These are phyloP conservation scores for Galeopterus variegatus DNA, from an alignment of 2,113 vertebrate genomes.

Conservation along the genomic window DNA sequence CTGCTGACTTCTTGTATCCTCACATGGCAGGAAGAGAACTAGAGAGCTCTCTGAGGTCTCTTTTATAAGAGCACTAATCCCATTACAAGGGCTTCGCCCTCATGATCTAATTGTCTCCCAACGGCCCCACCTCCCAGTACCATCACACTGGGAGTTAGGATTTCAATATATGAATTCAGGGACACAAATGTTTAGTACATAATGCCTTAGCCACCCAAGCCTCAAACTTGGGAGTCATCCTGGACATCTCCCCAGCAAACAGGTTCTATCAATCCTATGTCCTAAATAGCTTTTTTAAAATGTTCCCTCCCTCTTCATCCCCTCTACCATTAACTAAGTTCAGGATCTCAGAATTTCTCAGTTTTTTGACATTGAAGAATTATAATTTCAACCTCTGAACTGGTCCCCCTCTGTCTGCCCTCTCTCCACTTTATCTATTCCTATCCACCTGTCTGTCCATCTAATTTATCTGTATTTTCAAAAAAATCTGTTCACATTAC, in stretches of 20 bases:
- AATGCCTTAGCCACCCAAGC: neutral
- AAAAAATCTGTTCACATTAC: neutral
- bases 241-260: neutral
- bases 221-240: neutral
- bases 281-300: neutral
- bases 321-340: neutral
- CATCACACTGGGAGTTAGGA: neutral
- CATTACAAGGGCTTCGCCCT: neutral
- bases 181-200: neutral
- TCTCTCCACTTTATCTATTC: neutral
- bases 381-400: neutral
- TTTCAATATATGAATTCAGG: neutral
- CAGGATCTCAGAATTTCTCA: conserved; percentile 13
- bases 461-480: neutral
- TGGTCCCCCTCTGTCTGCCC: neutral
- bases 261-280: neutral
- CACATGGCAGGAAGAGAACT: neutral
- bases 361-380: neutral
- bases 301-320: neutral
- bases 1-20: neutral
- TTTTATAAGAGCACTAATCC: neutral
- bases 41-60: neutral
- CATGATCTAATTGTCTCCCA: neutral
- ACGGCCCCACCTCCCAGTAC: neutral
- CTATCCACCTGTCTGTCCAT: neutral